A percentile compares a stretch with the other conserved stretches of the same genome.
phyloP scores from a whole-genome alignment of 2,797 vertebrate species.

The Mycteria americana region DNA sequence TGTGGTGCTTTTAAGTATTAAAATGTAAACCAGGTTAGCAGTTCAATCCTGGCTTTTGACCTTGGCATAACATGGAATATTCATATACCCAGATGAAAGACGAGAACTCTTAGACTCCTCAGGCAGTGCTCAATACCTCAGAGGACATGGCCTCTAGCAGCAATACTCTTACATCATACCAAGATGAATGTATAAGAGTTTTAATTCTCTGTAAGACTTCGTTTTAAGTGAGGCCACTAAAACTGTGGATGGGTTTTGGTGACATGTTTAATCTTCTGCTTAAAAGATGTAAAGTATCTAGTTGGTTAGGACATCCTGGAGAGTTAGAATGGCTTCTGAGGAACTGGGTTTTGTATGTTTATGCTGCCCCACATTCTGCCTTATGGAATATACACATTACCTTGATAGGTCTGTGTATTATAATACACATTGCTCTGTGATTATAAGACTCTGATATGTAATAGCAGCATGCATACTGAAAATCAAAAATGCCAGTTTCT shows the following conservation, averaged over 20 bases:
- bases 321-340: background rate
- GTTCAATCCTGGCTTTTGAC: constrained; percentile 37
- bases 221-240: background rate
- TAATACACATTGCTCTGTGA: background rate
- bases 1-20: constrained; percentile 2
- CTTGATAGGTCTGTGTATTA: background rate
- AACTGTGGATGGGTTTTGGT: background rate
- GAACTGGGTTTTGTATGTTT: background rate
- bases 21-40: constrained; percentile 23
- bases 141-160: constrained; percentile 5
- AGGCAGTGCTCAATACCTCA: background rate
- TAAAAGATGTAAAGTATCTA: background rate
- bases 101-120: background rate
- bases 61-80: constrained; percentile 40
- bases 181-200: background rate
- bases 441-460: background rate
- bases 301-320: background rate
- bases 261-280: background rate
- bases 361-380: background rate
- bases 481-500: background rate
- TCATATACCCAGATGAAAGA: constrained; percentile 24
- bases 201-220: background rate
- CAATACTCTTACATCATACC: background rate
- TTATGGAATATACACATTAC: background rate
- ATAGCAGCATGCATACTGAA: background rate